phyloP scores from a whole-genome alignment of 30 jellyfish, hydroid and myxozoan genomes.

The Catostylus mosaicus region DNA sequence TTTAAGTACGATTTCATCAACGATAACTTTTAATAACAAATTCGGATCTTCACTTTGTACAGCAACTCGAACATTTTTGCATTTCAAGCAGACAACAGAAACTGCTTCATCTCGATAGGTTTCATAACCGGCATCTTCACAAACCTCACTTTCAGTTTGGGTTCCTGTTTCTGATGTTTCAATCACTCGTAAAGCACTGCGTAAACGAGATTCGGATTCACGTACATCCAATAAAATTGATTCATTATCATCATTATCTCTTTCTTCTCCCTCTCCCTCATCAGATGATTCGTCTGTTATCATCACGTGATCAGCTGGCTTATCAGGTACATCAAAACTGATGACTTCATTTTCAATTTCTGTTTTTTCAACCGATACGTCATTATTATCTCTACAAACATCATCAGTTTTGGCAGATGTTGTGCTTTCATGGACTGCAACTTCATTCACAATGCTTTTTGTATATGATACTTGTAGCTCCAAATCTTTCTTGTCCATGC shows the following conservation, averaged over 20 bases:
- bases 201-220: slow-evolving; percentile 23
- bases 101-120: slow-evolving; percentile 61
- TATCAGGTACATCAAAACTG: slow-evolving; percentile 13
- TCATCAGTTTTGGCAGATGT: neutral
- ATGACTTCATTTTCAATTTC: neutral
- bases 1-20: slow-evolving; percentile 44
- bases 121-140: neutral
- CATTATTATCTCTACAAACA: neutral
- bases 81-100: slow-evolving; percentile 78
- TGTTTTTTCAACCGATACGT: neutral
- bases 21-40: slow-evolving; percentile 64
- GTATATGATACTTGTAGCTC: neutral
- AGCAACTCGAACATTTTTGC: slow-evolving; percentile 63
- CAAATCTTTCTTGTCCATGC: neutral
- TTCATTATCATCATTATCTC: neutral
- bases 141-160: slow-evolving; percentile 32
- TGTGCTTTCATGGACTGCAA: neutral
- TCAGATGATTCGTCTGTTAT: slow-evolving; percentile 30
- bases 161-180: slow-evolving; percentile 13
- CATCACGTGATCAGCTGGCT: slow-evolving; percentile 49
- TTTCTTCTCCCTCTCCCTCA: slow-evolving; percentile 19
- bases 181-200: neutral
- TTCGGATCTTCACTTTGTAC: slow-evolving; percentile 63
- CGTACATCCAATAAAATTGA: slow-evolving; percentile 13
- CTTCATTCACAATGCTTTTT: neutral